Conservation (phyloP, 2,797 vertebrate genomes). For the Enteromius trimaculatus region DNA sequence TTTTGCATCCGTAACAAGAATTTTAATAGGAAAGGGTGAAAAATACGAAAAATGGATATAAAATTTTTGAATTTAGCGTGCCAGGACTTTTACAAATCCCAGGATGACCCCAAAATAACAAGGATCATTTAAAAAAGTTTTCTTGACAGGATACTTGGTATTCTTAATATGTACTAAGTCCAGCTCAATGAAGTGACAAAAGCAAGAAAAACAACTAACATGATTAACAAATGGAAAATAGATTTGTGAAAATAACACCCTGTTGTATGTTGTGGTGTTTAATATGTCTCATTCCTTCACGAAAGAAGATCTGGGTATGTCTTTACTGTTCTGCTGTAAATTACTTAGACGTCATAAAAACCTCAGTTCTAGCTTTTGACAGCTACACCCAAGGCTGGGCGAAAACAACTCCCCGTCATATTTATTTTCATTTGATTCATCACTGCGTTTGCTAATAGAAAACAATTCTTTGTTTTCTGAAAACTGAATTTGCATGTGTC, state of each 20-base stretch:
- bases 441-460: constrained; percentile 36
- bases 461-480: constrained; percentile 38
- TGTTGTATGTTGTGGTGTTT: constrained; percentile 42
- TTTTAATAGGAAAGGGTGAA: neutral
- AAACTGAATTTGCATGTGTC: constrained; percentile 6
- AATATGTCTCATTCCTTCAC: constrained; percentile 42
- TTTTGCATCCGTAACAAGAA: neutral
- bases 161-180: neutral
- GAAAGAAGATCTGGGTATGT: constrained; percentile 54
- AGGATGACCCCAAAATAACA: neutral
- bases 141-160: neutral
- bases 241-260: constrained; percentile 36
- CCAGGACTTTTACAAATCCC: too few species aligned
- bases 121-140: neutral
- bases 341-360: constrained; percentile 58
- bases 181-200: constrained; percentile 5
- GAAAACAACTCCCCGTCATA: constrained; percentile 61
- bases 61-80: neutral
- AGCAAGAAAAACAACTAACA: constrained; percentile 8
- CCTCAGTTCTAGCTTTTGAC: constrained; percentile 55
- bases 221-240: constrained; percentile 23
- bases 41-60: neutral
- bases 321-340: constrained; percentile 61
- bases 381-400: constrained; percentile 64
- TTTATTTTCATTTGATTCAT: constrained; percentile 59